phyloP scores from a whole-genome alignment of 2,113 vertebrate species.

The Elaphurus davidianus region DNA sequence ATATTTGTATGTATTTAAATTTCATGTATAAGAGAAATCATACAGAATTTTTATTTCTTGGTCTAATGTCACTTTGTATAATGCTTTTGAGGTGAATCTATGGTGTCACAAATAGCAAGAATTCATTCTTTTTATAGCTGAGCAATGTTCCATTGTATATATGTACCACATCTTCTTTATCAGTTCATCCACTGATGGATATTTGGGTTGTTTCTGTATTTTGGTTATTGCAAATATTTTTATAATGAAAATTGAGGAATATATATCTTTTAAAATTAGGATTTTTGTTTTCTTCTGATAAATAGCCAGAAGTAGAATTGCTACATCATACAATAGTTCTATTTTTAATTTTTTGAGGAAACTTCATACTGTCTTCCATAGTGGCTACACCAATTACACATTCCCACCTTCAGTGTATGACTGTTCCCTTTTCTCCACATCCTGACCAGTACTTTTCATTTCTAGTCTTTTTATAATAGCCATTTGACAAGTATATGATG shows the following conservation, averaged over 20 bases:
- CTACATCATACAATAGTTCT: not conserved
- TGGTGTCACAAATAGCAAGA: not conserved
- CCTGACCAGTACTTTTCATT: not conserved
- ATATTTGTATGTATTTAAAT: not conserved
- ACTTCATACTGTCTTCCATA: not conserved
- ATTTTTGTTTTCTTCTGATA: not conserved
- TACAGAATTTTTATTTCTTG: not conserved
- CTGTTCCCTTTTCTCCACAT: not conserved
- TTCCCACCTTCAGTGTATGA: not conserved
- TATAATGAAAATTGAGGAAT: not conserved
- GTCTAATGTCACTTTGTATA: not conserved
- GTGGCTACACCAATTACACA: not conserved
- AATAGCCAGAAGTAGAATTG: not conserved
- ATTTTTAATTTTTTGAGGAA: not conserved
- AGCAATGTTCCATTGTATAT: not conserved
- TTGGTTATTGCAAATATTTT: not conserved
- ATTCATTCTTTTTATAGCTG: not conserved
- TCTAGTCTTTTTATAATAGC: not conserved
- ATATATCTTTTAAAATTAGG: not conserved
- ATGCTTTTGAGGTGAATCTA: not conserved
- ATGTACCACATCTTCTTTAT: not conserved
- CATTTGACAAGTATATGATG: not conserved
- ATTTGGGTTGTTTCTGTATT: not conserved
- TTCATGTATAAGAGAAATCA: not conserved
- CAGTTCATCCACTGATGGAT: not conserved